Base-by-base conservation (phyloP, 2,797 vertebrate genomes). In the Argya squamiceps region DNA sequence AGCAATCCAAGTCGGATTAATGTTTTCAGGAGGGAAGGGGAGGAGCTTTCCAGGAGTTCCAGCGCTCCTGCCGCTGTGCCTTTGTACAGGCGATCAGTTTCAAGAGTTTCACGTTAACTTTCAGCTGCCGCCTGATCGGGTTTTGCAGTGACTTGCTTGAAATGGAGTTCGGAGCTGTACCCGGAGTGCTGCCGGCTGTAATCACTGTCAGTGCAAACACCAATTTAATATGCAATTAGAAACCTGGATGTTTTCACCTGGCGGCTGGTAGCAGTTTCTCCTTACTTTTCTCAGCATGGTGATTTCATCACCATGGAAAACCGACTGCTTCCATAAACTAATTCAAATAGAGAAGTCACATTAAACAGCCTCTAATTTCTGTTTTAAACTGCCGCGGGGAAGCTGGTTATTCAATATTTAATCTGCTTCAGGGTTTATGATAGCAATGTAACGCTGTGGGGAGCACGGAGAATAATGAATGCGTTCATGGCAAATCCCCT, bases 21-120 rank as follows among this genome's bases (percentile, higher is more conserved):
- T 88, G 94, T 93, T 86, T 93, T 79, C 44, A 3, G 94, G 86
- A 77, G 94, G 84, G 77, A 87, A 92, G 90, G 84, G 92, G 94
- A 94, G 95, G 93, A 92, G 92, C 92, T 73, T 67, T 92, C 9
- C 34, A 1, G 47, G 59, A 82, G 41, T 89, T 70, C 3, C 34
- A 30, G 92, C 59, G 78, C 1, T 69, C 19, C 24, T 92, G 85
- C 71, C 74, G 86, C 56, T 75, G 47, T 59, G 60, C n/a, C 50
- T 73, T 68, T 32, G 14, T 43, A 77, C 29, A 2, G 17, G 1
- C 4, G 6, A 13, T 32, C 3, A 0, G 0, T 49, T 79, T 36
- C 16, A 3, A 3, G 76, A 65, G 65, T 64, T 82, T 23, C 56
- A 2, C 7, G 2, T 46, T 50, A 47, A 23, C 27, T 52, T 71